phyloP scores from a whole-genome alignment of 2,113 vertebrate species.

The Prinia subflava region DNA sequence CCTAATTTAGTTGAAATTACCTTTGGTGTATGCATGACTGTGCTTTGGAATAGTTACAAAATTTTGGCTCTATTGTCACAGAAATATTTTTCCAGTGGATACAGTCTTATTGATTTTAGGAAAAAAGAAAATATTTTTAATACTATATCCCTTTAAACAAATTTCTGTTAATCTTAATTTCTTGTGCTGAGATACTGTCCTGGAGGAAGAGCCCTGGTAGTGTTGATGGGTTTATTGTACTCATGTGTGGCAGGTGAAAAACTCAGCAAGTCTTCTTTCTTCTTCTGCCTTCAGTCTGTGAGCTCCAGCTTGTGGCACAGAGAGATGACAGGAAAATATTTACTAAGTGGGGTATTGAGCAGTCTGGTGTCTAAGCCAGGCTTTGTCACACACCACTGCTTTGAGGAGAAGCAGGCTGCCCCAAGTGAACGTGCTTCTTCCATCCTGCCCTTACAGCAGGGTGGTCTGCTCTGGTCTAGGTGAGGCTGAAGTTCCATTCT shows the following conservation, averaged over 20 bases:
- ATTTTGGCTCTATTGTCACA: background rate
- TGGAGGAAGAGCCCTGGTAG: background rate
- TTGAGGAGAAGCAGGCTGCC: background rate
- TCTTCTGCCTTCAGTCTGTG: background rate
- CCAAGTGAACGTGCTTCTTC: background rate
- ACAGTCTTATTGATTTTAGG: background rate
- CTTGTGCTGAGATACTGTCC: background rate
- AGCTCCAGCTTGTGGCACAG: background rate
- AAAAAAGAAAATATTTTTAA: no score
- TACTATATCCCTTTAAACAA: background rate
- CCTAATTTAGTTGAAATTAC: background rate
- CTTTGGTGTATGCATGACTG: background rate
- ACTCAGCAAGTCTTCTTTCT: background rate
- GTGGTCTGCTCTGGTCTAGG: background rate
- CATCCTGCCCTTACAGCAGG: background rate
- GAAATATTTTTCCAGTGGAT: background rate
- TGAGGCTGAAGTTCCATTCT: background rate
- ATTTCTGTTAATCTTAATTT: background rate
- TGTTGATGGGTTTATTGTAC: background rate
- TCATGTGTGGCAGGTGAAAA: background rate
- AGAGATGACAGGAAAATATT: background rate
- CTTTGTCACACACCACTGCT: background rate
- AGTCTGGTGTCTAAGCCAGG: background rate
- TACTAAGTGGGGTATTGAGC: background rate
- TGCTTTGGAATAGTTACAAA: background rate